Conservation (phyloP, 2,888 invertebrate genomes). For the Brachycybe producta region DNA sequence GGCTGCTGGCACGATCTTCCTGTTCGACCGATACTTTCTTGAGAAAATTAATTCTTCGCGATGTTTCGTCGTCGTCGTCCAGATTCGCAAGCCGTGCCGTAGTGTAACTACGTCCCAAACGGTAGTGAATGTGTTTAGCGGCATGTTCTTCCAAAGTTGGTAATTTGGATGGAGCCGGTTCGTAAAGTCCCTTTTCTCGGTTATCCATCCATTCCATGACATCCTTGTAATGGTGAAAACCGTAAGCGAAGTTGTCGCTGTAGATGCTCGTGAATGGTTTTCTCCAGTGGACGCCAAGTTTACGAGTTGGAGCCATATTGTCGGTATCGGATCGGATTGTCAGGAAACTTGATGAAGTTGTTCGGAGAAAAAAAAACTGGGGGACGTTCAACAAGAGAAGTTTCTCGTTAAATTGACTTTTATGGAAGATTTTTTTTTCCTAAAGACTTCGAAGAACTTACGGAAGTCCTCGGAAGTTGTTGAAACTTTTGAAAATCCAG, state of each 20-base stretch:
- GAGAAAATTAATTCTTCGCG: slow-evolving; percentile 5
- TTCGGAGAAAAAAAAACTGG: no score
- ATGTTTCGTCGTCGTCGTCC: not conserved
- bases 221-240: slow-evolving; percentile 71
- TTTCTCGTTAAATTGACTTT: no score
- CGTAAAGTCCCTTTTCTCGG: slow-evolving; percentile 4
- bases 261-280: slow-evolving; percentile 54
- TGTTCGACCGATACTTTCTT: slow-evolving; percentile 8
- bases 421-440: no score
- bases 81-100: slow-evolving; percentile 6
- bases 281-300: slow-evolving; percentile 35
- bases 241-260: slow-evolving; percentile 69
- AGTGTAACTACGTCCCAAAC: slow-evolving; percentile 9
- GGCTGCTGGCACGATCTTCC: not conserved
- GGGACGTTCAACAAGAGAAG: no score
- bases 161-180: slow-evolving; percentile 13
- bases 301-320: slow-evolving; percentile 19
- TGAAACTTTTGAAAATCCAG: no score
- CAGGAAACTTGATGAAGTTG: no score
- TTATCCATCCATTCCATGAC: slow-evolving; percentile 70
- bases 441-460: no score
- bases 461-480: no score
- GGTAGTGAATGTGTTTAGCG: slow-evolving; percentile 10
- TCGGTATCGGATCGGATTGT: no score
- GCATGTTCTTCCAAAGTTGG: slow-evolving; percentile 18